Percentiles rank a stretch among this genome's conserved stretches.
Conservation (phyloP, 2,888 invertebrate species). For the Acrobasis suavella region DNA sequence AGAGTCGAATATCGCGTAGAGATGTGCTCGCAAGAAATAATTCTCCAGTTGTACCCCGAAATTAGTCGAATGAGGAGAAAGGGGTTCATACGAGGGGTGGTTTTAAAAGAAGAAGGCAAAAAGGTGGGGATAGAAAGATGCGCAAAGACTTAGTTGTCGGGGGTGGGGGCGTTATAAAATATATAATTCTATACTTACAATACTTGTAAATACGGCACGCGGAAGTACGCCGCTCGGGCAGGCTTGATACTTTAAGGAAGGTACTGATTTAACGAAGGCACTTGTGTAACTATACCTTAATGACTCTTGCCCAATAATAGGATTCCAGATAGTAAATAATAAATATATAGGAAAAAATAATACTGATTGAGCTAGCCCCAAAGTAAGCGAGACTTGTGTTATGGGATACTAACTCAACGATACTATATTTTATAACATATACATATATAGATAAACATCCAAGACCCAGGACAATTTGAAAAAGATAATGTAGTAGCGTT, state of each 20-base stretch:
- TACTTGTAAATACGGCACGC: conserved; percentile 83
- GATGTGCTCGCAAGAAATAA: conserved; percentile 72
- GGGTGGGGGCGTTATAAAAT: conserved; percentile 79
- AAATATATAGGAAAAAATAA: no score
- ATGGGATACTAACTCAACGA: no score
- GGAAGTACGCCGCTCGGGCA: conserved; percentile 59
- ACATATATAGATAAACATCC: no score
- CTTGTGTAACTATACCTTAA: background rate
- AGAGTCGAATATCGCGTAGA: conserved; percentile 52
- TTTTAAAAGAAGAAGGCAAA: conserved; percentile 82
- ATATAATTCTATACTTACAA: conserved; percentile 83
- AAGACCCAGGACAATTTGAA: no score
- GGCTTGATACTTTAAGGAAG: conserved; percentile 55
- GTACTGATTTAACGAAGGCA: conserved; percentile 6
- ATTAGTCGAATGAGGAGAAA: conserved; percentile 82
- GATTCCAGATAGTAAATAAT: no score
- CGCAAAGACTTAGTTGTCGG: conserved; percentile 82
- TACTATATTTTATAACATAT: no score
- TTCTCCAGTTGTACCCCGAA: conserved; percentile 82
- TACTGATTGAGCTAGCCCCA: no score
- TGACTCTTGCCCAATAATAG: no score
- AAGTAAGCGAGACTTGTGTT: no score
- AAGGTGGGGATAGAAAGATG: conserved; percentile 83
- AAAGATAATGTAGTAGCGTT: no score
- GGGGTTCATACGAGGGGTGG: conserved; percentile 81